Evolutionary conservation across 2,888 invertebrate species (phyloP).

Genomic region (Tenodera sinensis): DNA sequence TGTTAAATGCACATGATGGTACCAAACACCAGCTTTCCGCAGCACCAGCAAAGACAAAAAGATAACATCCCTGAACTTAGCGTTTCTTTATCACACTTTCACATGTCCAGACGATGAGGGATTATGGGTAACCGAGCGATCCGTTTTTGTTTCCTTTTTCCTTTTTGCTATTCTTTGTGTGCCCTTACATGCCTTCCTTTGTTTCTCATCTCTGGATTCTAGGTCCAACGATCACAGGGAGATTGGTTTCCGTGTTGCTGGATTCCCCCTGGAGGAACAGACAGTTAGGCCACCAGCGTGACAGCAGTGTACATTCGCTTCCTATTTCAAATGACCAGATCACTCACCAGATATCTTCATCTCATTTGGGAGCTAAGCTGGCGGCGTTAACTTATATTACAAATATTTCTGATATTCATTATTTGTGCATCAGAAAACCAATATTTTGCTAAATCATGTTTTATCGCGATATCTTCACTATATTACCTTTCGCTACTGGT

Average conservation of each 20-base stretch:
- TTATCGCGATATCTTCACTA: too few species aligned
- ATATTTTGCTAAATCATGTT: too few species aligned
- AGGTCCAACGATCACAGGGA: not conserved
- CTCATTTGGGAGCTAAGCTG: too few species aligned
- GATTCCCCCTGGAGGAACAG: slow-evolving; percentile 14
- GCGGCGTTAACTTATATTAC: too few species aligned
- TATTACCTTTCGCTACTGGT: too few species aligned
- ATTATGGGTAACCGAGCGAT: not conserved
- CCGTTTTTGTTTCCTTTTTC: not conserved
- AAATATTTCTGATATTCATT: too few species aligned
- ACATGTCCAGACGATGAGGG: not conserved
- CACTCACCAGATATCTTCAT: too few species aligned
- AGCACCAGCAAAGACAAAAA: not conserved
- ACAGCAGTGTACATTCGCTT: slow-evolving; percentile 6
- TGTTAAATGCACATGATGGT: not conserved
- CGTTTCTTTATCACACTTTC: not conserved
- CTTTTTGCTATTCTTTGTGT: not conserved
- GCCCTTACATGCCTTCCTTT: not conserved
- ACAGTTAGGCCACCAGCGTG: slow-evolving; percentile 9
- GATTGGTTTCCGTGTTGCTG: slow-evolving; percentile 15
- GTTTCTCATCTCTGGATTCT: not conserved
- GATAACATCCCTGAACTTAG: not conserved
- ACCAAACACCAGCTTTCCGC: not conserved
- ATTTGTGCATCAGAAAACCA: too few species aligned
- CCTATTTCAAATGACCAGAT: not conserved